phyloP scores from a whole-genome alignment of 2,113 vertebrate species.

The Sialia sialis region DNA sequence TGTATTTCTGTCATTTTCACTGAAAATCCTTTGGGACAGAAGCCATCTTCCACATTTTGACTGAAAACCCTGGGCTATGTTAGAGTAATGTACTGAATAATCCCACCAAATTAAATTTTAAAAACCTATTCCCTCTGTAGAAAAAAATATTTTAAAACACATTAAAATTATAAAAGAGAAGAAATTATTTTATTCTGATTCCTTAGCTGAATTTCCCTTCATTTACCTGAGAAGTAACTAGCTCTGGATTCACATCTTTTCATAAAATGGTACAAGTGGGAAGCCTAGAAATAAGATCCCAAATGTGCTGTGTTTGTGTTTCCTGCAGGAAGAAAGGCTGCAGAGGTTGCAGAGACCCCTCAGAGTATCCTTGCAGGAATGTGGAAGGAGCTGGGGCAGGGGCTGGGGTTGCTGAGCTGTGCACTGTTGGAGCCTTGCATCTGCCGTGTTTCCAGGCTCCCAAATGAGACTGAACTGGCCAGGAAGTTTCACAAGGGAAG shows the following conservation, averaged over 20 bases:
- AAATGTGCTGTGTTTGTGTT: background rate
- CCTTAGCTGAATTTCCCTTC: background rate
- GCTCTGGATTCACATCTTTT: background rate
- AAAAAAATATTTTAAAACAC: background rate
- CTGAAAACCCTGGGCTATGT: background rate
- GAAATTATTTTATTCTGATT: background rate
- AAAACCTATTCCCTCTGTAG: background rate
- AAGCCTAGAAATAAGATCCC: background rate
- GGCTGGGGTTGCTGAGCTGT: background rate
- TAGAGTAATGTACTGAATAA: background rate
- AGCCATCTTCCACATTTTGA: background rate
- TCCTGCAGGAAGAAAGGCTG: background rate
- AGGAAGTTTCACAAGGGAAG: background rate
- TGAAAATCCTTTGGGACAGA: background rate
- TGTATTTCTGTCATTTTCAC: background rate
- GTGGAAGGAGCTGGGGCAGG: accelerated
- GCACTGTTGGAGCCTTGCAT: background rate
- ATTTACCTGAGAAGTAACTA: background rate
- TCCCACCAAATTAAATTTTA: background rate
- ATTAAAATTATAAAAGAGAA: background rate
- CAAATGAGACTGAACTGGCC: background rate
- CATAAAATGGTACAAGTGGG: background rate
- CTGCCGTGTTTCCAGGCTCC: background rate
- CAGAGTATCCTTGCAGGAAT: background rate
- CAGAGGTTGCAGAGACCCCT: background rate